Evolutionary conservation across 2,113 vertebrate genomes (phyloP).

Genomic region (Charadrius vociferus): DNA sequence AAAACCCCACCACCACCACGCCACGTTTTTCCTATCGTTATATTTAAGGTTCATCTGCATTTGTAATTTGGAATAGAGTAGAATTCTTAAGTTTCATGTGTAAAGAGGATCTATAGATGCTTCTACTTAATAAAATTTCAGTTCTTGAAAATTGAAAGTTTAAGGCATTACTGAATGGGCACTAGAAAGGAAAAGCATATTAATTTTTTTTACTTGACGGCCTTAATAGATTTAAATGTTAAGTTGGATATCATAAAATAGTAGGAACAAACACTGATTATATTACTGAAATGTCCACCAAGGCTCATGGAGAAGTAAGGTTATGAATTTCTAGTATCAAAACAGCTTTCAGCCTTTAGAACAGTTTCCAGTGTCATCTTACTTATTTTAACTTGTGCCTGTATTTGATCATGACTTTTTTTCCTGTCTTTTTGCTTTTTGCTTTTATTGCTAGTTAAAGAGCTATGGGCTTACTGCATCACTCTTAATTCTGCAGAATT

Average conservation of each 20-base stretch:
- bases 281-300: not conserved
- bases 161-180: not conserved
- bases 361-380: not conserved
- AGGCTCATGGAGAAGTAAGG: not conserved
- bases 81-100: not conserved
- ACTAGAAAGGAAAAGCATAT: not conserved
- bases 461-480: not conserved
- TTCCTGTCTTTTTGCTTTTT: not conserved
- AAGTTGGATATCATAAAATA: not conserved
- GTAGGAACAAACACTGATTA: not conserved
- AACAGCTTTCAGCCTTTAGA: not conserved
- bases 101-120: not conserved
- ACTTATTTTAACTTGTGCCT: not conserved
- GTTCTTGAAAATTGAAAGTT: not conserved
- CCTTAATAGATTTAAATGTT: not conserved
- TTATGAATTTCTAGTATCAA: not conserved
- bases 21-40: not conserved
- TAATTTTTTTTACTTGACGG: not conserved
- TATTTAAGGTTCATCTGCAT: not conserved
- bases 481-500: not conserved
- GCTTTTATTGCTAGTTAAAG: not conserved
- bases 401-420: not conserved
- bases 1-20: rapidly evolving
- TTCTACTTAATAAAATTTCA: not conserved
- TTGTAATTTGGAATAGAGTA: not conserved